phyloP scores from a whole-genome alignment of 2,888 invertebrate genomes.

The Torymus texanus region DNA sequence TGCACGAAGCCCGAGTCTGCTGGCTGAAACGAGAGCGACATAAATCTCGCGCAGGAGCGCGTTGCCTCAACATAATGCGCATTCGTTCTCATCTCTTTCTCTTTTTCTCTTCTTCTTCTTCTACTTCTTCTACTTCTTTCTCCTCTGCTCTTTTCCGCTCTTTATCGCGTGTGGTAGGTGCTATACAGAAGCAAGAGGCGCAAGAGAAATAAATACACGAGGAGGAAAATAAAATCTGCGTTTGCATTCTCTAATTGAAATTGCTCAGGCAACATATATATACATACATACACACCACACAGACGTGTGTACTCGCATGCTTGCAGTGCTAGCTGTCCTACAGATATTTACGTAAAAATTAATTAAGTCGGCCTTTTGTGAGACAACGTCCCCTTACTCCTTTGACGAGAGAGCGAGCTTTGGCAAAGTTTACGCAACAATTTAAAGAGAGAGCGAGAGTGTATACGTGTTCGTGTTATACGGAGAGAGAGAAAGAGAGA shows the following conservation, averaged over 20 bases:
- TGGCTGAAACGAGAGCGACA: constrained; percentile 52
- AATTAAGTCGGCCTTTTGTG: constrained; percentile 36
- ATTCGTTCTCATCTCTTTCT: constrained; percentile 48
- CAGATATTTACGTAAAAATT: constrained; percentile 45
- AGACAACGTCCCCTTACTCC: neutral
- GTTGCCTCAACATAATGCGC: constrained; percentile 49
- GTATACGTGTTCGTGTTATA: too few relatives aligned
- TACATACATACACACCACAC: too few relatives aligned
- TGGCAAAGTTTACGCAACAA: constrained; percentile 33
- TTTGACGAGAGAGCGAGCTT: constrained; percentile 7
- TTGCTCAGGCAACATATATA: neutral
- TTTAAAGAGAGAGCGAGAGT: constrained; percentile 23
- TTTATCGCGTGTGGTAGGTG: too few relatives aligned
- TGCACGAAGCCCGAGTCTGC: constrained; percentile 17
- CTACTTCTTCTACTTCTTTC: too few relatives aligned
- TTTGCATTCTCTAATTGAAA: constrained; percentile 43
- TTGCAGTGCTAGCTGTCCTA: constrained; percentile 41
- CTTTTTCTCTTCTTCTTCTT: neutral
- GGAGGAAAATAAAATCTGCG: constrained; percentile 7
- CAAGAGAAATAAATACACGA: neutral
- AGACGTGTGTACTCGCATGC: neutral
- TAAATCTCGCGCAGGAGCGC: constrained; percentile 47
- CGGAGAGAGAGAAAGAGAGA: neutral
- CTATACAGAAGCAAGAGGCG: too few relatives aligned
- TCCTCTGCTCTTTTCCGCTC: too few relatives aligned